Evolutionary conservation across 2,888 invertebrate species (phyloP), one percentile per base, ranked within the genome.

Genomic region (Microplitis manilae): DNA sequence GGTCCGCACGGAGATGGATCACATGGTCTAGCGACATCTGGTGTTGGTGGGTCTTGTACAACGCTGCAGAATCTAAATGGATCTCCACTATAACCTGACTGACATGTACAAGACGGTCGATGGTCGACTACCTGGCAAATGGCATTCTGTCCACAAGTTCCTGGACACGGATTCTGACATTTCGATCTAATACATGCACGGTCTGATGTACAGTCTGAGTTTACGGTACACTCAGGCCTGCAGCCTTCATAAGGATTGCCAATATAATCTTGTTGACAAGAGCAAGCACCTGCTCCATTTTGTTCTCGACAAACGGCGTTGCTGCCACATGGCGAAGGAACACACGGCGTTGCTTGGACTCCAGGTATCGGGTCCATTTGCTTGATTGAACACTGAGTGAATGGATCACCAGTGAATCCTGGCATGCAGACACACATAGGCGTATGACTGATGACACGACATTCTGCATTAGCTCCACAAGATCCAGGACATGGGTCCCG

Each of bases 271-370:
- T 88, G 84, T 9, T 91, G 88, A 84, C 94, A 94, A 6, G 91
- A 90, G 81, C 94, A 92, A 13, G 91, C 87, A 68, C 91, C 90
- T 61, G 87, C 90, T 15, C 90, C 90, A 38, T 87, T 87, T 17
- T 93, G 88, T 87, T 94, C 94, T 83, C 93, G 93, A 86, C 96
- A 96, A 84, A 94, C 92, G 81, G 96, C 95, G 86, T 96, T 96
- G 6, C 95, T 94, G 60, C 96, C 96, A 87, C 96, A 97, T 0
- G 96, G 96, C 2, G 94, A 94, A 72, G 96, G 95, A 80, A 91
- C 90, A 86, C 96, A 96, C 1, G 95, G 95, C 85, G 90, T 86
- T 30, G 80, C 78, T 72, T 77, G 73, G 17, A 77, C 73, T 70
- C 79, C 65, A 30, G 74, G 68, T 64, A 70, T 20, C 39, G 77